phyloP scores from a whole-genome alignment of 1,140 invertebrate species.

The Chironomus striatipennis region DNA sequence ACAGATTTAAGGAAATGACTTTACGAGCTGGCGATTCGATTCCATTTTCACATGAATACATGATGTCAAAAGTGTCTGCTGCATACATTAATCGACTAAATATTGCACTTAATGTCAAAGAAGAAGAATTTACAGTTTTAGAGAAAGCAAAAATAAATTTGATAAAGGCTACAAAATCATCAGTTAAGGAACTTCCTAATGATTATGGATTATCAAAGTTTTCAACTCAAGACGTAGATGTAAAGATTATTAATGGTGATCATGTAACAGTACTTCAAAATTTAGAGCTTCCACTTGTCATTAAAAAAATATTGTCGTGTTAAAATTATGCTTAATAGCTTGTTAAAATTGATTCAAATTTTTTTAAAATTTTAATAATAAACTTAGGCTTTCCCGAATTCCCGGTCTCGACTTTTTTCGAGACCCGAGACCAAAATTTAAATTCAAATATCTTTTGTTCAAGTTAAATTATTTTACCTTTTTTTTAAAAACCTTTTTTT shows the following conservation, averaged over 20 bases:
- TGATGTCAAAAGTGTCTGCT: conserved; percentile 38
- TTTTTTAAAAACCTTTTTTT: too few species aligned
- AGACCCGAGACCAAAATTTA: too few species aligned
- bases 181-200: conserved; percentile 43
- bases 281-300: conserved; percentile 49
- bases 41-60: conserved; percentile 44
- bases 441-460: too few species aligned
- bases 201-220: conserved; percentile 55
- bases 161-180: conserved; percentile 49
- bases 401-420: too few species aligned
- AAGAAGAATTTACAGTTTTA: conserved; percentile 35
- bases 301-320: conserved; percentile 40
- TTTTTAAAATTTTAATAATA: too few species aligned
- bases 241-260: conserved; percentile 57
- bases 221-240: conserved; percentile 42
- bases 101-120: conserved; percentile 45
- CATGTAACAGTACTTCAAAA: conserved; percentile 60
- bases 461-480: too few species aligned
- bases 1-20: conserved; percentile 34
- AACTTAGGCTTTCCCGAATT: too few species aligned
- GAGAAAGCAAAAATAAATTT: conserved; percentile 50
- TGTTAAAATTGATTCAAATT: too few species aligned
- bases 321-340: too few species aligned
- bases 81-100: conserved; percentile 48
- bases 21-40: conserved; percentile 34